A percentile compares a stretch with the other conserved stretches of the same genome.
Conservation (phyloP, 2,888 invertebrate genomes). For the Metellina segmentata region DNA sequence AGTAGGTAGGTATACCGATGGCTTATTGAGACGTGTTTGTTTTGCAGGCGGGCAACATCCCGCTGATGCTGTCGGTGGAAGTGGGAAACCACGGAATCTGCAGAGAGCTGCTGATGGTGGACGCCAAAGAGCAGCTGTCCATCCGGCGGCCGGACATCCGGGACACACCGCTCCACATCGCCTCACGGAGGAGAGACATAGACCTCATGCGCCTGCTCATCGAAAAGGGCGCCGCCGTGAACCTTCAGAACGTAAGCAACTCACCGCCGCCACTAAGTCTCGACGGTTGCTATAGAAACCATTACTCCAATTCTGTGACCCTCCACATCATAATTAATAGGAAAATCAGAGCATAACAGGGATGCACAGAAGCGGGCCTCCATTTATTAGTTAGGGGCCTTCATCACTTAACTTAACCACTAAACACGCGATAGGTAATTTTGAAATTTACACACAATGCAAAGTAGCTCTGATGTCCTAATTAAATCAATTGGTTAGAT, state of each 20-base stretch:
- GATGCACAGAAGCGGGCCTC: too few species aligned
- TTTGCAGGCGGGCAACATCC: conserved; percentile 92
- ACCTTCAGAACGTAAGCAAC: conserved; percentile 89
- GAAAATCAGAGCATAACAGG: too few species aligned
- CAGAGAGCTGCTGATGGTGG: conserved; percentile 88
- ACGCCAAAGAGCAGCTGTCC: conserved; percentile 83
- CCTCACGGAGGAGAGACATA: conserved; percentile 94
- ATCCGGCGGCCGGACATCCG: conserved; percentile 87
- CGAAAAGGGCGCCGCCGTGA: conserved; percentile 95
- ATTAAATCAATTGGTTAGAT: too few species aligned
- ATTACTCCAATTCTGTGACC: too few species aligned
- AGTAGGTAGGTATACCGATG: neutral
- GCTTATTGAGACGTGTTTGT: neutral
- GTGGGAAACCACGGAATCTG: conserved; percentile 97
- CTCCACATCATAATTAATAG: too few species aligned
- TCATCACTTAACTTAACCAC: too few species aligned
- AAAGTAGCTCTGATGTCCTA: too few species aligned
- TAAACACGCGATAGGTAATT: too few species aligned
- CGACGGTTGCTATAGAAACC: too few species aligned
- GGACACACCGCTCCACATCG: conserved; percentile 96
- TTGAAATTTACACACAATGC: too few species aligned
- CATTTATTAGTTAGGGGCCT: too few species aligned
- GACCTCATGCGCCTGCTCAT: conserved; percentile 95
- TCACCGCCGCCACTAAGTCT: too few species aligned
- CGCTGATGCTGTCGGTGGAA: conserved; percentile 95